Evolutionary conservation across 2,797 vertebrate genomes (phyloP).

Genomic region (Chelmon rostratus): DNA sequence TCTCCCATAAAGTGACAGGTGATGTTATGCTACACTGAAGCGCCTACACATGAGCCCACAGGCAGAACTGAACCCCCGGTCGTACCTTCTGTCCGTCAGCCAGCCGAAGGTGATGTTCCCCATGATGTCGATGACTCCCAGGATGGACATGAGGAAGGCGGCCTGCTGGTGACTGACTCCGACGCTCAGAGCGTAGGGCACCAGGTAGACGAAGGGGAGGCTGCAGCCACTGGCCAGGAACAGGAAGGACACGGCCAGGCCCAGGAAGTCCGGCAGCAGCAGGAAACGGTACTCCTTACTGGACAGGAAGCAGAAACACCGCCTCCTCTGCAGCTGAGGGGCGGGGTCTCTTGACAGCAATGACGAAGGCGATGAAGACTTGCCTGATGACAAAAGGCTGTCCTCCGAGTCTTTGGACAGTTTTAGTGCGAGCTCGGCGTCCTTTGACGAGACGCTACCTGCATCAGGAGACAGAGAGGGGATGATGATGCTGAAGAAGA

Average conservation of each 20-base stretch:
- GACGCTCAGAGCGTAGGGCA: slow-evolving; percentile 91
- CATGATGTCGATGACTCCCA: slow-evolving; percentile 92
- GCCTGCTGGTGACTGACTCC: slow-evolving; percentile 91
- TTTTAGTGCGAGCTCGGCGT: slow-evolving; percentile 17
- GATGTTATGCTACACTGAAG: too few species aligned
- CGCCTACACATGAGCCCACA: too few species aligned
- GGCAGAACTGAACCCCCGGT: too few species aligned
- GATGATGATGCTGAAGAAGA: neutral
- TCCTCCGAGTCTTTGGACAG: slow-evolving; percentile 11
- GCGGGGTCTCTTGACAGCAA: neutral
- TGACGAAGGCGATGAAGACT: neutral
- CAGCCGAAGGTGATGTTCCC: slow-evolving; percentile 98
- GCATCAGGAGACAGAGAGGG: slow-evolving; percentile 5
- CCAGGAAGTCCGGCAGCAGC: slow-evolving; percentile 89
- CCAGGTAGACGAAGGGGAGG: slow-evolving; percentile 95
- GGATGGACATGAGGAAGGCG: slow-evolving; percentile 95
- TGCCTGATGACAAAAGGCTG: neutral
- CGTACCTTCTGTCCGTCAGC: slow-evolving; percentile 88
- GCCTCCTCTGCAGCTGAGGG: slow-evolving; percentile 59
- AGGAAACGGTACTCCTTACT: slow-evolving; percentile 90
- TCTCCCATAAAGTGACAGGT: too few species aligned
- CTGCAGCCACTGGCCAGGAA: slow-evolving; percentile 96
- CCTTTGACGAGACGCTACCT: slow-evolving; percentile 19
- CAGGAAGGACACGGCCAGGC: slow-evolving; percentile 90
- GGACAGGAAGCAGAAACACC: slow-evolving; percentile 80